Evolutionary conservation across 2,113 vertebrate species (phyloP).

Genomic region (Cyrtonyx montezumae): DNA sequence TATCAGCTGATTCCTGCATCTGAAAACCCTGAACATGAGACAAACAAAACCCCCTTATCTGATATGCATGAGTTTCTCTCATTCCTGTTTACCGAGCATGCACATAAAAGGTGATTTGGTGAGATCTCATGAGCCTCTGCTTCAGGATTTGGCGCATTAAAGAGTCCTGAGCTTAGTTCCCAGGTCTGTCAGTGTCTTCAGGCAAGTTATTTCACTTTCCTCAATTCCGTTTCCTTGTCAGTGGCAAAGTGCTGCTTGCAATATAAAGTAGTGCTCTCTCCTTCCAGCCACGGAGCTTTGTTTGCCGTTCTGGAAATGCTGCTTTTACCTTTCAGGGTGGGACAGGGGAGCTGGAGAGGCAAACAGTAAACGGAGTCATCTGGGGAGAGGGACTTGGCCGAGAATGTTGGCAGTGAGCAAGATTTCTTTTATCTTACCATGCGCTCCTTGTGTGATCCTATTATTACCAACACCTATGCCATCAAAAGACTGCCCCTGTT

Average conservation of each 20-base stretch:
- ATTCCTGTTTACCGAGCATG: not conserved
- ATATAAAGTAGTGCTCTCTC: not conserved
- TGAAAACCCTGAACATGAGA: conserved; percentile 48
- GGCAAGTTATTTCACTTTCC: conserved; percentile 56
- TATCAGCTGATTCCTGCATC: not conserved
- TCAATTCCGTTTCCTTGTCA: not conserved
- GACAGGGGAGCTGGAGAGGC: not conserved
- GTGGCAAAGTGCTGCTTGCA: not conserved
- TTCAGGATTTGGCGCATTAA: conserved; percentile 41
- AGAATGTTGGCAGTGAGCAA: not conserved
- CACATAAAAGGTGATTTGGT: conserved; percentile 44
- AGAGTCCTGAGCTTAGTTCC: conserved; percentile 45
- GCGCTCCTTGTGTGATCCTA: not conserved
- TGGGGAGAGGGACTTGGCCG: rapidly evolving
- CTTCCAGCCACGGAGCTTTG: not conserved
- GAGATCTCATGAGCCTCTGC: conserved; percentile 42
- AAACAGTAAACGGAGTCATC: not conserved
- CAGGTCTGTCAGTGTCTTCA: conserved; percentile 15
- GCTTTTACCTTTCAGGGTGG: not conserved
- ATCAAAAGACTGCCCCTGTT: not conserved
- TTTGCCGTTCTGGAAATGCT: not conserved
- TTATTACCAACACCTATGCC: not conserved
- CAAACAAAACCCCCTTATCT: not conserved
- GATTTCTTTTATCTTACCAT: not conserved
- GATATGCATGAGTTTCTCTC: conserved; percentile 28